Evolutionary conservation across 1,140 invertebrate genomes (phyloP).

Genomic region (Magallana angulata): DNA sequence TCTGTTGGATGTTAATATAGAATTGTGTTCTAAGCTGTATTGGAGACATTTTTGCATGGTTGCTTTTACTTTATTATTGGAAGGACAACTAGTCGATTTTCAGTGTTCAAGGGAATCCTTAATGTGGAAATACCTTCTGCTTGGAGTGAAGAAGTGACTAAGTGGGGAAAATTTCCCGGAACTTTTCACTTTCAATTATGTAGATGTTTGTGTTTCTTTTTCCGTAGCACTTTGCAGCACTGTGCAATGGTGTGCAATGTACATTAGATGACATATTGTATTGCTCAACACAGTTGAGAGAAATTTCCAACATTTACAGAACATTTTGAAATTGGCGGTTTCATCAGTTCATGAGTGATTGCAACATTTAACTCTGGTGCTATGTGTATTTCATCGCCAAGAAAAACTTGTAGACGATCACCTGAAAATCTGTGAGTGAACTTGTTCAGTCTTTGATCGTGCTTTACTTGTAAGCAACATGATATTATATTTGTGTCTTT

Average conservation of each 20-base stretch:
- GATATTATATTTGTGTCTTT: slow-evolving; percentile 18
- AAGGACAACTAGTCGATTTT: slow-evolving; percentile 4
- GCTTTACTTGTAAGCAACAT: not conserved
- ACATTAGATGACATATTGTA: not conserved
- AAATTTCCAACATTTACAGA: not conserved
- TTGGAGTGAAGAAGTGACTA: not conserved
- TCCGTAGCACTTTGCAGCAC: not conserved
- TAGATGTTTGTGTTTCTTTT: not conserved
- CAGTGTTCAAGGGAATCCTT: not conserved
- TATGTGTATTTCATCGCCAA: slow-evolving; percentile 24
- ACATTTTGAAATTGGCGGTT: slow-evolving; percentile 15
- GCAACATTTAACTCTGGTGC: not conserved
- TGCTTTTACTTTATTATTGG: slow-evolving; percentile 6
- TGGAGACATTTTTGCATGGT: slow-evolving; percentile 25
- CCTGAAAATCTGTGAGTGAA: slow-evolving; percentile 18
- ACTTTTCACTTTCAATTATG: not conserved
- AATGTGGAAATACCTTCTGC: not conserved
- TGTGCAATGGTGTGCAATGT: slow-evolving; percentile 7
- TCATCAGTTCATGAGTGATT: slow-evolving; percentile 20
- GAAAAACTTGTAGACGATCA: not conserved
- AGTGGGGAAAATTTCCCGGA: not conserved
- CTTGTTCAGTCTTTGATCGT: not conserved
- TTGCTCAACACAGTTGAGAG: slow-evolving; percentile 42
- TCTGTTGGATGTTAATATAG: slow-evolving; percentile 26
- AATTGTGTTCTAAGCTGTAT: slow-evolving; percentile 30